Evolutionary conservation across 2,888 invertebrate genomes (phyloP), one percentile per base, ranked within the genome.

Genomic region (Drosophila aldrichi): DNA sequence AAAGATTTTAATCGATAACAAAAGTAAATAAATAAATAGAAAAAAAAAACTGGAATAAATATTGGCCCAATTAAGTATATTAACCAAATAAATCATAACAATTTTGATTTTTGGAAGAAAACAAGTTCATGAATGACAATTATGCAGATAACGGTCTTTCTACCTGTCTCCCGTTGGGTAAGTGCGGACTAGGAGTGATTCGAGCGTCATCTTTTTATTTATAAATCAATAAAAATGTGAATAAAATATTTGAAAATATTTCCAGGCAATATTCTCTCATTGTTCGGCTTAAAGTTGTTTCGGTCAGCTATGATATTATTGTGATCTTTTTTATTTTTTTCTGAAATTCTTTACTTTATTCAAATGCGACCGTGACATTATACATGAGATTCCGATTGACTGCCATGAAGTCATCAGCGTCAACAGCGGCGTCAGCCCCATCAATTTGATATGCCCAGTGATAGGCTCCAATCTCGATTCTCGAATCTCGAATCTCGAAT

Each of bases 381-480:
- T 55, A 67, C 40, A 70, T 59, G 16, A 34, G 44, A 58, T 41
- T 60, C 49, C 62, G 72, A 72, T 60, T 68, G 66, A 81, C 72
- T 88, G 81, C 89, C 87, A 86, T 86, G 86, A 86, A 90, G 89
- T 86, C 86, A 90, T 86, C 90, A 86, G 62, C 78, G 71, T 74
- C 86, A 65, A 64, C 79, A 68, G 51, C 81, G 67, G 59, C 87
- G 69, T 74, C 77, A 77, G 73, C 70, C 88, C 67, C 89, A 73
- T 83, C 83, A 87, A 83, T 83, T 87, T 84, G 81, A 85, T 85
- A 74, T 70, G 70, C 61, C 69, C 68, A 58, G 46, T 46, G 65
- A 66, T 66, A 51, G 46, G 57, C 48, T 63, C 67, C 68, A 22
- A 43, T 43, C 43, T 43, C 43, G 16, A 70, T 69, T 71, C 76